These are phyloP conservation scores for Helleia helle DNA, from an alignment of 2,888 invertebrate genomes.

Conservation along the genomic window DNA sequence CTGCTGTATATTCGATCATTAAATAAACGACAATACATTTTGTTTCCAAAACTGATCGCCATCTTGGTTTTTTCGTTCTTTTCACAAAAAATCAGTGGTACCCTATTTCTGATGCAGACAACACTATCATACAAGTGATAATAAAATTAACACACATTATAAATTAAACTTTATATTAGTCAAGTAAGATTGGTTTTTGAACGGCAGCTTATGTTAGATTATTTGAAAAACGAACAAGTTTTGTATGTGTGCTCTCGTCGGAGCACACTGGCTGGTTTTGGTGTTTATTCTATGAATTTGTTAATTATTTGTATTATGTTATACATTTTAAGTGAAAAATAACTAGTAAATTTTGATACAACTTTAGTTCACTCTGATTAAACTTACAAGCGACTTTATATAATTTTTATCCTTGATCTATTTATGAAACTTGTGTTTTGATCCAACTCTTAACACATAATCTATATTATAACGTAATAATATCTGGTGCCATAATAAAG, in stretches of 20 bases:
- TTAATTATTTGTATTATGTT: too few relatives aligned
- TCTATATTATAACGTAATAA: too few relatives aligned
- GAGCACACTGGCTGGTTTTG: conserved; percentile 29
- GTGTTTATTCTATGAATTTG: background rate
- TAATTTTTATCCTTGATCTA: too few relatives aligned
- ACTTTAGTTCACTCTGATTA: too few relatives aligned
- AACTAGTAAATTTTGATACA: background rate
- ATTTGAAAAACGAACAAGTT: conserved; percentile 37
- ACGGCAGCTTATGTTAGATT: conserved; percentile 24
- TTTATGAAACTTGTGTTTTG: too few relatives aligned
- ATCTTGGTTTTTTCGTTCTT: conserved; percentile 19
- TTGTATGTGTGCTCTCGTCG: conserved; percentile 32
- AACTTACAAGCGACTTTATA: too few relatives aligned
- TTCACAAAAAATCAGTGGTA: conserved; percentile 22
- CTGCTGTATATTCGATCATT: background rate
- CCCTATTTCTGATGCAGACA: conserved; percentile 25
- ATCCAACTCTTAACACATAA: too few relatives aligned
- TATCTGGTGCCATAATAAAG: too few relatives aligned
- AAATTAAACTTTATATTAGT: conserved; percentile 17
- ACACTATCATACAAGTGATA: conserved; percentile 30
- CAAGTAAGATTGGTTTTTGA: conserved; percentile 19
- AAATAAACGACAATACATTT: conserved; percentile 13
- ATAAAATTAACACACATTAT: conserved; percentile 22
- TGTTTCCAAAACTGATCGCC: conserved; percentile 10
- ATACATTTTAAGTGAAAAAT: background rate